phyloP scores from a whole-genome alignment of 2,113 vertebrate genomes.

The Pitta sordida region DNA sequence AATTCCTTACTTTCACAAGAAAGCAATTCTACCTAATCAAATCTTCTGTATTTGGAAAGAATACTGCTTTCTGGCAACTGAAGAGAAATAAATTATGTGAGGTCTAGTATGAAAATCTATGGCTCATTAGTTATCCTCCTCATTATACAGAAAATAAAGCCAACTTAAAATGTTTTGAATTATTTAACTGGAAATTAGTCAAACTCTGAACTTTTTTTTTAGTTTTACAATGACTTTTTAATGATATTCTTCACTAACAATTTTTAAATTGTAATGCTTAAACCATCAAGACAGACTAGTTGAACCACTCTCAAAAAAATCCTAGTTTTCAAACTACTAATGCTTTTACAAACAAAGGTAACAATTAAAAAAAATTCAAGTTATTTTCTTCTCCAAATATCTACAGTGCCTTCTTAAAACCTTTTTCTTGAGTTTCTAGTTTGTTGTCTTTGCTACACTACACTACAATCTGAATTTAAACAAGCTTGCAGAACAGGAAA shows the following conservation, averaged over 20 bases:
- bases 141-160: not conserved
- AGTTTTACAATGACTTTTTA: not conserved
- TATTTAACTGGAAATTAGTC: not conserved
- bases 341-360: not conserved
- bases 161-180: not conserved
- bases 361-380: not conserved
- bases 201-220: not conserved
- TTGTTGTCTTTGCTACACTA: not conserved
- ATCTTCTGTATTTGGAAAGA: not conserved
- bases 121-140: not conserved
- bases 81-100: not conserved
- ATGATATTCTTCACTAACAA: not conserved
- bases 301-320: not conserved
- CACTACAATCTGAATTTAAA: not conserved
- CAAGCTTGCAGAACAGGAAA: not conserved
- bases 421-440: not conserved
- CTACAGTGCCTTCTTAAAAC: not conserved
- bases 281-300: not conserved
- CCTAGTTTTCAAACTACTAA: not conserved
- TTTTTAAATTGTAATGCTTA: not conserved
- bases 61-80: not conserved
- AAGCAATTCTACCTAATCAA: not conserved
- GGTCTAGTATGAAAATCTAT: not conserved
- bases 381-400: not conserved
- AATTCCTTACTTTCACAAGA: not conserved